Conservation (phyloP, 2,113 vertebrate genomes). For the Aleadryas rufinucha region DNA sequence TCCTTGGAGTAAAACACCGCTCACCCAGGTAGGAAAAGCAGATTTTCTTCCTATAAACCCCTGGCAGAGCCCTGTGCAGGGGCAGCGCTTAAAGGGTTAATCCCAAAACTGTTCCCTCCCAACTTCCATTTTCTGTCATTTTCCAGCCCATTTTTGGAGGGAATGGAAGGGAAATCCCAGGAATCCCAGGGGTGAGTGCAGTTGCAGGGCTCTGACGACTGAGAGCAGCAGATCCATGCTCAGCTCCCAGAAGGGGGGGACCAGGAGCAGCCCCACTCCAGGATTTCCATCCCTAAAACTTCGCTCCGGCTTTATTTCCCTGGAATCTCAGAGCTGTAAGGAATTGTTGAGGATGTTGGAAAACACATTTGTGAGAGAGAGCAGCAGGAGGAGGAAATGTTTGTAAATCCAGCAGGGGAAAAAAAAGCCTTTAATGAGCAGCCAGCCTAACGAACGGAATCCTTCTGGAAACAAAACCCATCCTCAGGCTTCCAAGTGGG, state of each 20-base stretch:
- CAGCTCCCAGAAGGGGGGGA: background rate
- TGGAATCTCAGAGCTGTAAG: background rate
- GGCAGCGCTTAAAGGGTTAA: background rate
- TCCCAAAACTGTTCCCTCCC: background rate
- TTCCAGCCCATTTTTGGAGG: background rate
- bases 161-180: rapidly evolving
- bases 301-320: background rate
- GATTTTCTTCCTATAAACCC: rapidly evolving
- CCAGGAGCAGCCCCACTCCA: background rate
- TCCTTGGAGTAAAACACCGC: background rate
- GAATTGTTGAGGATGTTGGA: background rate
- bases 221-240: constrained; percentile 19
- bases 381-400: background rate
- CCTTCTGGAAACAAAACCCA: background rate
- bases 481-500: background rate
- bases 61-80: rapidly evolving
- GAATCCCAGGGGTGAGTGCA: background rate
- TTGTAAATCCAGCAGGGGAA: background rate
- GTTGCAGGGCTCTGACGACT: background rate
- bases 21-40: rapidly evolving
- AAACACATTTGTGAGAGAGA: background rate
- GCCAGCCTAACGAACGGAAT: background rate
- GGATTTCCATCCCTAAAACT: background rate
- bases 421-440: background rate
- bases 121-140: rapidly evolving